Conservation (phyloP, 2,888 invertebrate species). For the Drosophila falleni region DNA sequence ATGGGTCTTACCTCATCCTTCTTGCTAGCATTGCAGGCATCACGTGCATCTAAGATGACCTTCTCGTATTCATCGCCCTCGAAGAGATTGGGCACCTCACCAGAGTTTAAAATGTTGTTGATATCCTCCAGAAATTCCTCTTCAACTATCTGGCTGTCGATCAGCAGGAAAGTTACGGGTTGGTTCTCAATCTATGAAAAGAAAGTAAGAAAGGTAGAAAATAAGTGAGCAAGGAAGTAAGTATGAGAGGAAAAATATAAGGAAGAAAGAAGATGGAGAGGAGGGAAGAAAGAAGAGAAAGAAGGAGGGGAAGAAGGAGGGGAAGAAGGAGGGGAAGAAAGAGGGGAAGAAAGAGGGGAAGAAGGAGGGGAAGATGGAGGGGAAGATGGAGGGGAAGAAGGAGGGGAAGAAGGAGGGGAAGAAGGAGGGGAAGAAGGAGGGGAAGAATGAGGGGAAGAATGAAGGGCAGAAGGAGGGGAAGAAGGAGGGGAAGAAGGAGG, state of each 20-base stretch:
- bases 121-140: conserved; percentile 97
- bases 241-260: not conserved
- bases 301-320: not conserved
- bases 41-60: conserved; percentile 91
- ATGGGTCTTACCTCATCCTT: conserved; percentile 52
- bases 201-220: not conserved
- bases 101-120: conserved; percentile 96
- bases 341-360: not conserved
- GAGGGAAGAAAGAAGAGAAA: not conserved
- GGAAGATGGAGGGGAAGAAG: no score
- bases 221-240: not conserved
- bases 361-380: no score
- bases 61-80: conserved; percentile 94
- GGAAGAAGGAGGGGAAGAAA: not conserved
- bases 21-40: conserved; percentile 88
- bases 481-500: not conserved
- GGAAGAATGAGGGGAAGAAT: not conserved
- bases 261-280: not conserved
- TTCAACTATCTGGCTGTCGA: conserved; percentile 95
- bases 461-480: not conserved
- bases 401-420: not conserved
- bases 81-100: conserved; percentile 96
- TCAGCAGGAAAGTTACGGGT: conserved; percentile 94
- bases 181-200: conserved; percentile 86
- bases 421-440: not conserved